Evolutionary conservation across 2,797 vertebrate species (phyloP).

Genomic region (Phalanger gymnotis): DNA sequence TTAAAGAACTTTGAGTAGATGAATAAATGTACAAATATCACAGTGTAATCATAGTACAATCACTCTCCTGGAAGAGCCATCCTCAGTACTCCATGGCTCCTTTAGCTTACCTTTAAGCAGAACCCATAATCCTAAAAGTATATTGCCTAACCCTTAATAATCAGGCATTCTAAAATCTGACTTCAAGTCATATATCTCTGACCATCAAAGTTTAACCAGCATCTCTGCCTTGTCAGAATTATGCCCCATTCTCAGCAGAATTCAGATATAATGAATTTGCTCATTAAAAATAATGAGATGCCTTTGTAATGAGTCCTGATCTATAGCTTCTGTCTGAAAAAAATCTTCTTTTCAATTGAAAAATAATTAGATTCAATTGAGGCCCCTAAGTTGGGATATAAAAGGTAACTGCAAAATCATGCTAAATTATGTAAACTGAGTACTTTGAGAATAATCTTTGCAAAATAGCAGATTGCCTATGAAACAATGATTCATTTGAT

Average conservation of each 20-base stretch:
- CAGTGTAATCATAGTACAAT: conserved; percentile 1
- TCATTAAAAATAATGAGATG: conserved; percentile 88
- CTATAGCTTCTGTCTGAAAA: conserved; percentile 76
- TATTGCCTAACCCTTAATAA: conserved; percentile 66
- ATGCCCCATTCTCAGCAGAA: conserved; percentile 75
- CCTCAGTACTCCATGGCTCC: neutral
- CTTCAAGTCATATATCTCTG: conserved; percentile 67
- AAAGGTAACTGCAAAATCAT: conserved; percentile 75
- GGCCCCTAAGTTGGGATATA: conserved; percentile 73
- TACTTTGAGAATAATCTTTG: conserved; percentile 53
- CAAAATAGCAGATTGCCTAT: conserved; percentile 34
- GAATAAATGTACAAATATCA: neutral
- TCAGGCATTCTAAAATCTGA: conserved; percentile 56
- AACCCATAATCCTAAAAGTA: conserved; percentile 14
- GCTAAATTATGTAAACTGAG: conserved; percentile 77
- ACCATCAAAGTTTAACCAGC: conserved; percentile 79
- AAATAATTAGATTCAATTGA: conserved; percentile 81
- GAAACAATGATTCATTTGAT: conserved; percentile 34
- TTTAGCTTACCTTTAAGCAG: conserved; percentile 16
- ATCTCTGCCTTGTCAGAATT: conserved; percentile 74
- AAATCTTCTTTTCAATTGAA: conserved; percentile 82
- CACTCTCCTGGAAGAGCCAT: conserved; percentile 36
- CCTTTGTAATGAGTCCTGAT: conserved; percentile 83
- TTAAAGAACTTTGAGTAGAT: conserved; percentile 4
- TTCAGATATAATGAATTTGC: conserved; percentile 82